These are phyloP conservation scores for Amiota communis DNA, from an alignment of 2,888 invertebrate genomes.

Conservation along the genomic window DNA sequence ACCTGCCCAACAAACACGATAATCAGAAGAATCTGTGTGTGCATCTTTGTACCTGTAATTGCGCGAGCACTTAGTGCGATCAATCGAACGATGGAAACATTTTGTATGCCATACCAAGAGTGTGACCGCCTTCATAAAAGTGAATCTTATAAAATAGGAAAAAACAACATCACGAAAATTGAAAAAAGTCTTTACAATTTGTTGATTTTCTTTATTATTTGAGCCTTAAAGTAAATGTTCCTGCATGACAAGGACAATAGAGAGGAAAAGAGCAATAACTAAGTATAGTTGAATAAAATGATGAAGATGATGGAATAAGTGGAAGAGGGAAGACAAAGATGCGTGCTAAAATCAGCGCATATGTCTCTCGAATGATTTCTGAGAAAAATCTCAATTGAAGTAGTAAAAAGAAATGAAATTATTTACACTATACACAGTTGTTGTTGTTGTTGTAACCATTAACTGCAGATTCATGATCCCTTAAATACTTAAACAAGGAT, in stretches of 20 bases:
- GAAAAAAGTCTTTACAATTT: slow-evolving; percentile 27
- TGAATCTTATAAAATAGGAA: background rate
- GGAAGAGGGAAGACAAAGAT: too few relatives aligned
- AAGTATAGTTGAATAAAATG: too few relatives aligned
- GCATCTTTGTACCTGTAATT: slow-evolving; percentile 48
- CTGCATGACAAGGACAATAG: slow-evolving; percentile 48
- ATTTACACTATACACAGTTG: slow-evolving; percentile 8
- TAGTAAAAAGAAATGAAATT: background rate
- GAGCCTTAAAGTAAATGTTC: slow-evolving; percentile 57
- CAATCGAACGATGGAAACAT: background rate
- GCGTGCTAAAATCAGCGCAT: slow-evolving; percentile 25
- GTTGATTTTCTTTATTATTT: slow-evolving; percentile 50
- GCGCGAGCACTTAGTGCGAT: slow-evolving; percentile 56
- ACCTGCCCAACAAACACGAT: slow-evolving; percentile 39
- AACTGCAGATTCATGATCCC: slow-evolving; percentile 15
- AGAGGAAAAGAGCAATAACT: too few relatives aligned
- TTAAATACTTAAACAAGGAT: background rate
- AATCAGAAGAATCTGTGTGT: too few relatives aligned
- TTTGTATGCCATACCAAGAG: background rate
- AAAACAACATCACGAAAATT: slow-evolving; percentile 46
- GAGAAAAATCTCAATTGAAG: background rate
- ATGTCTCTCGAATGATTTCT: background rate
- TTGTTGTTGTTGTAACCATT: background rate
- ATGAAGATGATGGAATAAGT: too few relatives aligned
- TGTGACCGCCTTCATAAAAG: slow-evolving; percentile 12